Conservation (phyloP, 1,140 invertebrate genomes). For the Onthophagus taurus region DNA sequence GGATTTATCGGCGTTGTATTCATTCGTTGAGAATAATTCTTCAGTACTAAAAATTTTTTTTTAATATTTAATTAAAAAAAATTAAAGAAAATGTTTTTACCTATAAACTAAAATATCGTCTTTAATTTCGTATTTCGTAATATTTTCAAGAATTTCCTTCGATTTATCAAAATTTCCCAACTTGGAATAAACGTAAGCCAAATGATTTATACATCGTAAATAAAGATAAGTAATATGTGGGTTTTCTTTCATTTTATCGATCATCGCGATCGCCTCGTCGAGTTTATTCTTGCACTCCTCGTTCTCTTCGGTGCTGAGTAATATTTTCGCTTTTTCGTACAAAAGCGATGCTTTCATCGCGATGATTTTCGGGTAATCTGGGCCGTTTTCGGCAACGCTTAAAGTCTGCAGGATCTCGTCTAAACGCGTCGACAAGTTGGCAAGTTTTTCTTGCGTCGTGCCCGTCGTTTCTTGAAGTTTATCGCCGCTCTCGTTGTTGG, state of each 20-base stretch:
- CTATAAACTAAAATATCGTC: constrained; percentile 13
- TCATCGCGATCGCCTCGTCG: constrained; percentile 22
- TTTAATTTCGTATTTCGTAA: constrained; percentile 15
- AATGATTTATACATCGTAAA: constrained; percentile 82
- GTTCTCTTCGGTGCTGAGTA: constrained; percentile 16
- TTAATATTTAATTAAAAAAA: background rate
- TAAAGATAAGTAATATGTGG: constrained; percentile 41
- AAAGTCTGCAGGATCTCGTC: constrained; percentile 10
- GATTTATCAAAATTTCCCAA: constrained; percentile 24
- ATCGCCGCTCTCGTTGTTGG: constrained; percentile 5
- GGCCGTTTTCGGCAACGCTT: constrained; percentile 12
- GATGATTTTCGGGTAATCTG: constrained; percentile 18
- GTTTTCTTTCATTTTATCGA: constrained; percentile 22
- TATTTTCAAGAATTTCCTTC: constrained; percentile 20
- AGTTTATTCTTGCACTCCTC: constrained; percentile 17
- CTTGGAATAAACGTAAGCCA: constrained; percentile 47
- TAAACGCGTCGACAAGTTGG: constrained; percentile 6
- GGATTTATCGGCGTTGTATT: constrained; percentile 16
- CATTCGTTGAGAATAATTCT: constrained; percentile 25
- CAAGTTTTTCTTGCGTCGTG: constrained; percentile 12
- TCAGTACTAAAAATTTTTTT: constrained; percentile 23
- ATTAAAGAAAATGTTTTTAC: constrained; percentile 10
- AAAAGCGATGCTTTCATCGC: constrained; percentile 29
- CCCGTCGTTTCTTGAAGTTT: constrained; percentile 7
- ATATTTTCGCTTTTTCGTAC: constrained; percentile 31